Evolutionary conservation across 30 jellyfish, hydroid and myxozoan genomes (phyloP).

Genomic region (Nemopilema nomurai): DNA sequence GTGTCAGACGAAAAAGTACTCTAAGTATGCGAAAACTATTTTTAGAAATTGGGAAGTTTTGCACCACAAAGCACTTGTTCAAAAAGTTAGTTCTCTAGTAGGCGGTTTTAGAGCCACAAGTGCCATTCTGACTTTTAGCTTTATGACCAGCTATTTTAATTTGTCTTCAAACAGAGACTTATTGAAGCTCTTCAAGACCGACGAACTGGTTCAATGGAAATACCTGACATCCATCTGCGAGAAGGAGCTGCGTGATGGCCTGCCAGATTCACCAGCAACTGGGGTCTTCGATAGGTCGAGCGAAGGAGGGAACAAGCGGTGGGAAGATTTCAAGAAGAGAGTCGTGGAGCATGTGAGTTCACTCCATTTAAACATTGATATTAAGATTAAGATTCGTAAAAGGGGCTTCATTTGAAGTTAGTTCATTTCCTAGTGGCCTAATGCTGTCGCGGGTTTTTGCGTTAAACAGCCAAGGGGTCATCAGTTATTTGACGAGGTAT

Average conservation of each 20-base stretch:
- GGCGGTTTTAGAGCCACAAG: not conserved
- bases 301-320: constrained; percentile 79
- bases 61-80: no score
- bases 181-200: constrained; percentile 75
- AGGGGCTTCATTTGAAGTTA: no score
- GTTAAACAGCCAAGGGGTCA: no score
- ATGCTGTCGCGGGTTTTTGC: no score
- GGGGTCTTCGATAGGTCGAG: constrained; percentile 70
- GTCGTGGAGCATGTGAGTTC: constrained; percentile 94
- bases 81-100: no score
- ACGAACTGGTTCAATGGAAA: constrained; percentile 84
- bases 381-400: no score
- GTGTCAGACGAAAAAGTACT: no score
- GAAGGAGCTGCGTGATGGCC: constrained; percentile 81
- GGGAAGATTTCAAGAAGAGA: constrained; percentile 92
- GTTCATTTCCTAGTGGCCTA: no score
- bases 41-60: no score
- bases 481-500: no score
- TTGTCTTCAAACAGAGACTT: constrained; percentile 36
- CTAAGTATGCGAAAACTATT: no score
- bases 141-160: not conserved
- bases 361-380: not conserved
- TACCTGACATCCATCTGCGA: constrained; percentile 64
- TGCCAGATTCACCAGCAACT: constrained; percentile 81
- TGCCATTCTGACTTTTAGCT: no score